Evolutionary conservation across 2,113 vertebrate genomes (phyloP).

Genomic region (Laticauda colubrina): DNA sequence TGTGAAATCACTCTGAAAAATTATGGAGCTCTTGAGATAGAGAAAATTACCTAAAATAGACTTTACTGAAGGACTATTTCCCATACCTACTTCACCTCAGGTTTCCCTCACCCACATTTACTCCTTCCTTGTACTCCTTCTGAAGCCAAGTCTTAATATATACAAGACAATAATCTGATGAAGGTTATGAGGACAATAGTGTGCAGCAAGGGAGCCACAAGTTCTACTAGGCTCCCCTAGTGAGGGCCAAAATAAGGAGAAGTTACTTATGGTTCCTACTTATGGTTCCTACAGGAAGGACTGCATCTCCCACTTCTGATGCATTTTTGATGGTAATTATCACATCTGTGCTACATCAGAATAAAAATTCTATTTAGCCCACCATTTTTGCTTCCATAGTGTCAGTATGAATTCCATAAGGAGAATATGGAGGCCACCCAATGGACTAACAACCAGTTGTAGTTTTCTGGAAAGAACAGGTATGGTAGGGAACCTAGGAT

Average conservation of each 20-base stretch:
- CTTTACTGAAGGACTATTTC: neutral
- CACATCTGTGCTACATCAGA: neutral
- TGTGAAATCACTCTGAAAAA: neutral
- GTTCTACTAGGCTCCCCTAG: neutral
- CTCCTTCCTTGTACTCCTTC: neutral
- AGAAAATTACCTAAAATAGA: neutral
- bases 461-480: neutral
- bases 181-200: neutral
- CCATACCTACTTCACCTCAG: neutral
- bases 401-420: neutral
- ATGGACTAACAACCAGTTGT: neutral
- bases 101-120: neutral
- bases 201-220: neutral
- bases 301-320: neutral
- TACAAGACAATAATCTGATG: neutral
- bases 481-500: neutral
- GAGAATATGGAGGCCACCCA: neutral
- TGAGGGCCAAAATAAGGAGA: neutral
- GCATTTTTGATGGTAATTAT: neutral
- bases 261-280: neutral
- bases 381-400: neutral
- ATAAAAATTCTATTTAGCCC: neutral
- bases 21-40: neutral
- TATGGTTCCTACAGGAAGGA: neutral
- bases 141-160: neutral